Evolutionary conservation across 2,113 vertebrate species (phyloP).

Genomic region (Laticauda laticaudata): DNA sequence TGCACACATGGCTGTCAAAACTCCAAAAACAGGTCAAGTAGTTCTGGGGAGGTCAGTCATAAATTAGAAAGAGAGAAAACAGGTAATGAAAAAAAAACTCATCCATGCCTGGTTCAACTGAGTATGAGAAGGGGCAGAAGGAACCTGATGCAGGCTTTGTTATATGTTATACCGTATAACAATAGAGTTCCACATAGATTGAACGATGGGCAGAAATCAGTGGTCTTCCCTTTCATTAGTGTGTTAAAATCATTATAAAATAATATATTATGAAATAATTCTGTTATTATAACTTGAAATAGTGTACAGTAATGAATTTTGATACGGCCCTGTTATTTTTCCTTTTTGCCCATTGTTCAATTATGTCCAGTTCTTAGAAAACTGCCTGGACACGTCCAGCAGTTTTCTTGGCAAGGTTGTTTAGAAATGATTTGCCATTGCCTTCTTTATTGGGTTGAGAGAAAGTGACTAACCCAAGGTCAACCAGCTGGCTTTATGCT

Average conservation of each 20-base stretch:
- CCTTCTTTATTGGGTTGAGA: neutral
- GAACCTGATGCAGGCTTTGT: neutral
- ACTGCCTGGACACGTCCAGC: neutral
- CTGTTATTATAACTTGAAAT: neutral
- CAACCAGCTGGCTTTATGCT: neutral
- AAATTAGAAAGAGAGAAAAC: neutral
- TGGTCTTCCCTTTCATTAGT: neutral
- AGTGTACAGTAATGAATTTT: neutral
- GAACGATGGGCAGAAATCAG: neutral
- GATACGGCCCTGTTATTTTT: neutral
- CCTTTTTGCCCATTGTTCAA: neutral
- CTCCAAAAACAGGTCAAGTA: too few species aligned
- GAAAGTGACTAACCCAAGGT: neutral
- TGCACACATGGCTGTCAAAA: too few species aligned
- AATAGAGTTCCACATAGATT: neutral
- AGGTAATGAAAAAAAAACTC: neutral
- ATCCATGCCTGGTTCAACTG: neutral
- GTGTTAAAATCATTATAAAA: neutral
- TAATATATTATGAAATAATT: neutral
- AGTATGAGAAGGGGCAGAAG: neutral
- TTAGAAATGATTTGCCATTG: neutral
- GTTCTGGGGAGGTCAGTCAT: too few species aligned
- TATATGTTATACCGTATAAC: neutral
- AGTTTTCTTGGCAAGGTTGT: neutral
- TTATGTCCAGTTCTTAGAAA: neutral